These are phyloP conservation scores for Nysson spinosus DNA, from an alignment of 2,888 invertebrate genomes.

Conservation along the genomic window DNA sequence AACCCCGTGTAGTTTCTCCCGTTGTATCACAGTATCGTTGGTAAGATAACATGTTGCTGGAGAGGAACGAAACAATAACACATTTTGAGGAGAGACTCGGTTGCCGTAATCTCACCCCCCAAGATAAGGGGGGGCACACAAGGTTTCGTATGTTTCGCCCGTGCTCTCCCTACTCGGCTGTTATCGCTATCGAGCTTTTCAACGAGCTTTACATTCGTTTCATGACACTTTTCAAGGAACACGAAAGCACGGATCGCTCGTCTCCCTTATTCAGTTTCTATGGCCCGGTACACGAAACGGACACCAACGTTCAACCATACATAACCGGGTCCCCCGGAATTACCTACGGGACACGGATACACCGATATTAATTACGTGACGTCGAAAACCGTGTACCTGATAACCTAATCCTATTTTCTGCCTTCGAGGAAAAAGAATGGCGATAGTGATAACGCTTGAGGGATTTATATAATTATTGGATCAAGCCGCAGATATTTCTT, in stretches of 20 bases:
- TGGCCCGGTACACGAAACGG: conserved; percentile 25
- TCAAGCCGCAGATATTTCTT: too few species aligned
- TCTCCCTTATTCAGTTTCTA: conserved; percentile 4
- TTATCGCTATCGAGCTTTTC: conserved; percentile 72
- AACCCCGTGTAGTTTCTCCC: not conserved
- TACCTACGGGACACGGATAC: not conserved
- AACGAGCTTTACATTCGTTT: conserved; percentile 70
- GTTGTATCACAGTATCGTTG: not conserved
- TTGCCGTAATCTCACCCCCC: conserved; percentile 1
- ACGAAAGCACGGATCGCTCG: conserved; percentile 52
- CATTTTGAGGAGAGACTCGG: conserved; percentile 17
- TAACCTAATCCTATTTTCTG: conserved; percentile 47
- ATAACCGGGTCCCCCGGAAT: conserved; percentile 16
- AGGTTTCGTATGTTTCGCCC: conserved; percentile 47
- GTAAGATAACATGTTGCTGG: conserved; percentile 29
- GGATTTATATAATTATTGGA: conserved; percentile 38
- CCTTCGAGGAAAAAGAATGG: not conserved
- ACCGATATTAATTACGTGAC: conserved; percentile 47
- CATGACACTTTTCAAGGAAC: conserved; percentile 70
- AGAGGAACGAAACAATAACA: conserved; percentile 34
- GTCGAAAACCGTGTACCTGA: conserved; percentile 56
- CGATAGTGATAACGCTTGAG: not conserved
- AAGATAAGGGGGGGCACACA: conserved; percentile 9
- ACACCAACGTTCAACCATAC: conserved; percentile 18
- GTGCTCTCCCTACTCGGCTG: conserved; percentile 51